Evolutionary conservation across 2,888 invertebrate genomes (phyloP), one percentile per base, ranked within the genome.

Genomic region (Nomada hirtipes): DNA sequence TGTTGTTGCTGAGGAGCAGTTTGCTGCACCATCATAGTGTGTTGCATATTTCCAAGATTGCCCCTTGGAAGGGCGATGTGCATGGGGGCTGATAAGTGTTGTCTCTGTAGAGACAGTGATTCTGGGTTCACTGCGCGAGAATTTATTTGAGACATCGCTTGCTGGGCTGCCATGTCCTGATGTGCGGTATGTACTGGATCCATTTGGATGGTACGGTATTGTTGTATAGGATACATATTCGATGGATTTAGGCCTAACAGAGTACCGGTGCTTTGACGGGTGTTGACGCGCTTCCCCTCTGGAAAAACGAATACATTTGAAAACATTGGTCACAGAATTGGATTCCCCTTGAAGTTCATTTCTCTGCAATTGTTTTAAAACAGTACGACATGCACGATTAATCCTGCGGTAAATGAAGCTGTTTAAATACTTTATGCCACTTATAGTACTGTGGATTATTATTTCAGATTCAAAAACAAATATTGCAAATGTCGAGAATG

Each of bases 231-330:
- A 2, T 72, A 42, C 77, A 87, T 73, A 15, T 65, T 84, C 9
- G 75, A 0, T 7, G 86, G 80, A 57, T 79, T 68, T 42, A 88
- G 10, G 9, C 74, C 73, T 7, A 86, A 57, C 26, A 85, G 69
- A 3, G 10, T 29, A 2, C 52, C 57, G 0, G n/a, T 47, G 23
- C 60, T 82, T 10, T 83, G 84, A 18, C 76, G 81, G 2, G 52
- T 68, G 15, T 67, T 67, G 13, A 79, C 61, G 9, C n/a, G 68
- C 9, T 86, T 88, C 13, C 86, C 86, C 84, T 29, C 67, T 2
- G 36, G 50, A 47, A 42, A 2, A 57, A 64, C 36, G 7, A 42
- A 23, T 13, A 23, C 3, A 57, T 57, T 55, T 23, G 9, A 26
- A 11, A 26, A 26, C 13, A 13, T 57, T 57, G n/a, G 15, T 53